Percentiles rank a stretch among this genome's conserved stretches.
Evolutionary conservation across 2,888 invertebrate genomes (phyloP).

Genomic region (Unio delphinus): DNA sequence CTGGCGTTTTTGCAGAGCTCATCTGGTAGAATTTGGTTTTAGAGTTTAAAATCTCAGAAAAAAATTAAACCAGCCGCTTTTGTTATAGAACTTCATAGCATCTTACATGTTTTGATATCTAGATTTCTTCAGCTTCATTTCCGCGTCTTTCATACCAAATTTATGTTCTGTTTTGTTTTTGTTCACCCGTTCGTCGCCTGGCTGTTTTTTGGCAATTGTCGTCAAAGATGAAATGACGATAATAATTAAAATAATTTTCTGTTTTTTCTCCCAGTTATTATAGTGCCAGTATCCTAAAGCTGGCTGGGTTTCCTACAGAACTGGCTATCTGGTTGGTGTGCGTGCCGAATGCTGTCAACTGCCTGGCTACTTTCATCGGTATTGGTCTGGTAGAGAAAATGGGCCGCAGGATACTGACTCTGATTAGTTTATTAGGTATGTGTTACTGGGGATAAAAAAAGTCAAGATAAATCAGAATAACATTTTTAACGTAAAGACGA

Average conservation of each 20-base stretch:
- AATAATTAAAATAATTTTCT: not conserved
- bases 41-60: too few species aligned
- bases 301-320: constrained; percentile 71
- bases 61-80: too few species aligned
- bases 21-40: too few species aligned
- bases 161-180: not conserved
- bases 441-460: not conserved
- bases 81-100: too few species aligned
- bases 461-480: too few species aligned
- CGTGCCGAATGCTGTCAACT: constrained; percentile 71
- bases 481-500: too few species aligned
- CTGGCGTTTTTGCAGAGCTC: too few species aligned
- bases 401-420: constrained; percentile 69
- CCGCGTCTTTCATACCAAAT: not conserved
- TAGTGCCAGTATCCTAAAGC: constrained; percentile 74
- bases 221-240: not conserved
- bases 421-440: constrained; percentile 64
- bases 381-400: constrained; percentile 73
- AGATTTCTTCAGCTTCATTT: too few species aligned
- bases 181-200: not conserved
- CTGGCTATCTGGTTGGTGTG: constrained; percentile 74
- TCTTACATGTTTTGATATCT: too few species aligned
- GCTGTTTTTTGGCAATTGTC: not conserved
- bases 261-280: constrained; percentile 72
- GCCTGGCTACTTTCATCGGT: constrained; percentile 73